Base-by-base conservation (phyloP, 2,797 vertebrate species). In the Sardinella longiceps region DNA sequence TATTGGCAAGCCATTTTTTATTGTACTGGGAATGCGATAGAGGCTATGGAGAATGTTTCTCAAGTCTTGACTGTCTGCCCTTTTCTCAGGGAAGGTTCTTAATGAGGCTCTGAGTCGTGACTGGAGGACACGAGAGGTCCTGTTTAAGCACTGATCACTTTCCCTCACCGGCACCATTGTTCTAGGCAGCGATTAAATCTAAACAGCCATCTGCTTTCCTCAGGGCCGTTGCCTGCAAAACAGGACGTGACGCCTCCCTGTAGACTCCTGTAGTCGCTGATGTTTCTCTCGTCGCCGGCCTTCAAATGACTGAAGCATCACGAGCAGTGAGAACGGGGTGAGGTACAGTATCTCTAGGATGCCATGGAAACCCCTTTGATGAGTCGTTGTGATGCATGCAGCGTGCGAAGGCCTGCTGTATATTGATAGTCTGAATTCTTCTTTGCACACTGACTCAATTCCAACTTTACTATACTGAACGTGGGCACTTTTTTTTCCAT, bases 181-280 rank as follows among this genome's bases (percentile, higher is more conserved):
- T 87, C 80, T 81, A 82, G 11, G 23, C 37, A 87, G 90, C 87
- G 89, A 91, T 89, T 92, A 86, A 85, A 85, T 89, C 88, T 88
- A 84, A 88, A 85, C 81, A 85, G 89, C 90, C 92, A 91, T 90
- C 91, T 93, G 91, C 88, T 84, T 85, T 37, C 87, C 89, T 63
- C 48, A 20, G 88, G 91, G 89, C 84, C 86, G 82, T 90, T 90
- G 90, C 86, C 88, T 88, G 85, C 90, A 86, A 89, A 87, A 85
- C 87, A 82, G 81, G 50, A 87, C 60, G 63, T 51, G 85, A 80
- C 80, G 50, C 80, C 80, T 37, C 58, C 63, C 60, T 20, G 70
- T 20, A 77, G 70, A 77, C 70, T 43, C 18, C 33, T 33, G 37
- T 43, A 9, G 33, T 37, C 18, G 15, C 70, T 6, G 33, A 23